phyloP scores from a whole-genome alignment of 2,888 invertebrate species.

The Leptopterna dolabrata region DNA sequence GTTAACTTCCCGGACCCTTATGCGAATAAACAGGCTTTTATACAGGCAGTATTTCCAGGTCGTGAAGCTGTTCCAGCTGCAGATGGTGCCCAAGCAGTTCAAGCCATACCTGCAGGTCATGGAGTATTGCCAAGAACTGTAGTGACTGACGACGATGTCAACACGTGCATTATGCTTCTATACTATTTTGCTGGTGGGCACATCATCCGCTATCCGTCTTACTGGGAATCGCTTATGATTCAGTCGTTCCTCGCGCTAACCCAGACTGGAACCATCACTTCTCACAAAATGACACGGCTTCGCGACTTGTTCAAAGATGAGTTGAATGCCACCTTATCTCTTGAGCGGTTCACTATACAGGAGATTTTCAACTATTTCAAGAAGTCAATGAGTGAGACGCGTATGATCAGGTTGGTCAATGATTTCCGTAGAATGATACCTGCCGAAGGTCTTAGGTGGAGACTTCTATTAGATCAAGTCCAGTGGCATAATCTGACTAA shows the following conservation, averaged over 20 bases:
- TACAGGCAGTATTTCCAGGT: too few relatives aligned
- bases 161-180: background rate
- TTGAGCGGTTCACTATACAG: background rate
- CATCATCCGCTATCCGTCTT: too few relatives aligned
- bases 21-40: too few relatives aligned
- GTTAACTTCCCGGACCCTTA: too few relatives aligned
- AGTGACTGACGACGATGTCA: background rate
- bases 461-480: background rate
- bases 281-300: background rate
- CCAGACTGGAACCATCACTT: background rate
- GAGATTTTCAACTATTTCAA: background rate
- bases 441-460: background rate
- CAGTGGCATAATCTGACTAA: background rate
- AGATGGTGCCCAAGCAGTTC: background rate
- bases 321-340: background rate
- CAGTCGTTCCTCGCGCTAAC: background rate
- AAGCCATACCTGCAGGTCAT: background rate
- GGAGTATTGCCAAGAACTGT: background rate
- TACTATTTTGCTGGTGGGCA: too few relatives aligned
- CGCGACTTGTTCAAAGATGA: background rate
- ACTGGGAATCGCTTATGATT: too few relatives aligned
- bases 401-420: background rate
- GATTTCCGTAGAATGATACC: background rate
- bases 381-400: background rate
- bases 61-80: background rate